phyloP scores from a whole-genome alignment of 2,888 invertebrate genomes.

The Philaethria dido region DNA sequence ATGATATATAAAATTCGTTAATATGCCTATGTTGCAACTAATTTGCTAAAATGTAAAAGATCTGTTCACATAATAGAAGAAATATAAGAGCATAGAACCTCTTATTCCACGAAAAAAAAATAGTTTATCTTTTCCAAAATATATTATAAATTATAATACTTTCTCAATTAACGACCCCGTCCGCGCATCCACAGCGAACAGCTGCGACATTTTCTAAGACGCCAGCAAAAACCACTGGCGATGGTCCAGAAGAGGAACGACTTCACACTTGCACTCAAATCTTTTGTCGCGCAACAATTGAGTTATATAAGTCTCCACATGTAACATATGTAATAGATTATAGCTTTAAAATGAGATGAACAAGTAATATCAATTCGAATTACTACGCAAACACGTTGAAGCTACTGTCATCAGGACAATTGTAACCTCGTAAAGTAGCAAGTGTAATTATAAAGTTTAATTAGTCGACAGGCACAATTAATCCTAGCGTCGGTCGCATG shows the following conservation, averaged over 20 bases:
- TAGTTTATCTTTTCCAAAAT: not conserved
- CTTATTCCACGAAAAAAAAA: no score
- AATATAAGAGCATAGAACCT: no score
- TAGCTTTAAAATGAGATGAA: no score
- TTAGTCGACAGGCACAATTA: conserved; percentile 23
- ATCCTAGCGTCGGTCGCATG: conserved; percentile 13
- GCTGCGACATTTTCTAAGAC: conserved; percentile 28
- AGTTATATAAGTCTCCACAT: not conserved
- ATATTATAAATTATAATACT: not conserved
- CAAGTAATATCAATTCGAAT: no score
- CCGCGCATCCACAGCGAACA: conserved; percentile 3
- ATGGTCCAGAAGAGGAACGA: conserved; percentile 31
- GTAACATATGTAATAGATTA: not conserved
- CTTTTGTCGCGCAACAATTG: conserved; percentile 11
- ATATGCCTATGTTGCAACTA: no score
- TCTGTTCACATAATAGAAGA: no score
- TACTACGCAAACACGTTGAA: no score
- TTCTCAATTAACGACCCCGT: not conserved
- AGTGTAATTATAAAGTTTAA: conserved; percentile 15
- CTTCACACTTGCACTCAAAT: conserved; percentile 35
- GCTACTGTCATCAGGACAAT: not conserved
- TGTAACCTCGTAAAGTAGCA: not conserved
- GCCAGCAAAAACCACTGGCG: conserved; percentile 24
- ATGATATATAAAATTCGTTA: no score
- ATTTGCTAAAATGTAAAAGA: no score